Evolutionary conservation across 2,888 invertebrate genomes (phyloP).

Genomic region (Eulithis testata): DNA sequence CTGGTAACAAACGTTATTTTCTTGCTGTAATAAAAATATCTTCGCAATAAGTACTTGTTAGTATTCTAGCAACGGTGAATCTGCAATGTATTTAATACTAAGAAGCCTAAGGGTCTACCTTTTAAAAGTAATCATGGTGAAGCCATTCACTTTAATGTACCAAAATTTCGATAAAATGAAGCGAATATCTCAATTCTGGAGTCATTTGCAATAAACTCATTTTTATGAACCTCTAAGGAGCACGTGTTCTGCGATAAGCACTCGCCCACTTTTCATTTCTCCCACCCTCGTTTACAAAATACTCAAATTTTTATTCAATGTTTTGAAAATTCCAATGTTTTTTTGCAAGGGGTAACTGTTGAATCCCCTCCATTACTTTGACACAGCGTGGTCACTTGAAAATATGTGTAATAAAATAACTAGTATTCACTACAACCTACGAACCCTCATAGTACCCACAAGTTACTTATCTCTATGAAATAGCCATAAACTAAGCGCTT

Average conservation of each 20-base stretch:
- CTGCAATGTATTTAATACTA: too few species aligned
- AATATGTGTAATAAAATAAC: too few species aligned
- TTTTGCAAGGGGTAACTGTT: too few species aligned
- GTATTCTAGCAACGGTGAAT: too few species aligned
- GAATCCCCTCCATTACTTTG: too few species aligned
- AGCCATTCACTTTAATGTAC: conserved; percentile 19
- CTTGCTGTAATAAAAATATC: too few species aligned
- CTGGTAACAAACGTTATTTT: too few species aligned
- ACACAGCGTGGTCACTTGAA: too few species aligned
- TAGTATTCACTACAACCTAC: too few species aligned
- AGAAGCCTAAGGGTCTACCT: not conserved
- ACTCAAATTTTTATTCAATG: conserved; percentile 35
- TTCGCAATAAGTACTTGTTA: too few species aligned
- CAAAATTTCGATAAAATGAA: conserved; percentile 26
- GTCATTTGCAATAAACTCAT: conserved; percentile 47
- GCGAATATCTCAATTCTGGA: conserved; percentile 37
- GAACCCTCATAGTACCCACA: not conserved
- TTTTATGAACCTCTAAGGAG: conserved; percentile 44
- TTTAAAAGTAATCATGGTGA: not conserved
- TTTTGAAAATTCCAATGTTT: conserved; percentile 8
- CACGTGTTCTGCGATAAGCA: conserved; percentile 40
- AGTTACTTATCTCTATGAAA: conserved; percentile 5
- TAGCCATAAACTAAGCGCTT: conserved; percentile 6
- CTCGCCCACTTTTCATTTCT: conserved; percentile 27
- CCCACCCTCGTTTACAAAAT: conserved; percentile 19